Percentiles rank a stretch among this genome's conserved stretches.
These are phyloP conservation scores for Lacerta agilis DNA, from an alignment of 2,797 vertebrate species.

Conservation along the genomic window DNA sequence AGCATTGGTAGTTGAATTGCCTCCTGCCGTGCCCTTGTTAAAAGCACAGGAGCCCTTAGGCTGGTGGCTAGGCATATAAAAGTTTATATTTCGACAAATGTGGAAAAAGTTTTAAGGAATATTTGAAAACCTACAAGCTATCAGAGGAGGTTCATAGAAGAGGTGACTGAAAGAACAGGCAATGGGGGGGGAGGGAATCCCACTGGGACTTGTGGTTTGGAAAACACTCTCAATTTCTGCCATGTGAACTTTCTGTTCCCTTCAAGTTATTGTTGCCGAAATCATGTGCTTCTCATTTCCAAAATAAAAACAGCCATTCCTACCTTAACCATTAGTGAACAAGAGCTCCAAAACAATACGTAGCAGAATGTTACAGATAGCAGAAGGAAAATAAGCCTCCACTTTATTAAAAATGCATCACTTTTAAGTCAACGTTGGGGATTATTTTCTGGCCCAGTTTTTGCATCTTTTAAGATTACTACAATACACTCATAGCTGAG, in stretches of 20 bases:
- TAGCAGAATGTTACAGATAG: neutral
- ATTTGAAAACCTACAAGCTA: neutral
- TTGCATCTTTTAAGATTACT: neutral
- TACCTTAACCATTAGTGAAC: neutral
- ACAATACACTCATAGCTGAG: neutral
- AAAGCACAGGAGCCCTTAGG: neutral
- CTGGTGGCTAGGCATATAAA: neutral
- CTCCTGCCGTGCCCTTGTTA: neutral
- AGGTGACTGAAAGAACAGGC: too few relatives aligned
- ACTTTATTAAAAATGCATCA: neutral
- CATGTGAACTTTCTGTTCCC: neutral
- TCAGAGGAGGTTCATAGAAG: neutral
- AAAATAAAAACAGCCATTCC: neutral
- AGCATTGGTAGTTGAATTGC: neutral
- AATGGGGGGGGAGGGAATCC: neutral
- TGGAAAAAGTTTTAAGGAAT: conserved; percentile 33
- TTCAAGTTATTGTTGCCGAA: neutral
- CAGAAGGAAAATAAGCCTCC: neutral
- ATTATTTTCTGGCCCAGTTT: neutral
- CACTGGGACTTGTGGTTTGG: neutral
- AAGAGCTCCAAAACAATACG: neutral
- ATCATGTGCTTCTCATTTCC: neutral
- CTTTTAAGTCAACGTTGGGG: neutral
- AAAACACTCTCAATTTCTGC: neutral
- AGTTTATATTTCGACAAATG: conserved; percentile 19